Percentiles rank a stretch among this genome's conserved stretches.
phyloP scores from a whole-genome alignment of 2,797 vertebrate genomes.

The Pseudopleuronectes americanus region DNA sequence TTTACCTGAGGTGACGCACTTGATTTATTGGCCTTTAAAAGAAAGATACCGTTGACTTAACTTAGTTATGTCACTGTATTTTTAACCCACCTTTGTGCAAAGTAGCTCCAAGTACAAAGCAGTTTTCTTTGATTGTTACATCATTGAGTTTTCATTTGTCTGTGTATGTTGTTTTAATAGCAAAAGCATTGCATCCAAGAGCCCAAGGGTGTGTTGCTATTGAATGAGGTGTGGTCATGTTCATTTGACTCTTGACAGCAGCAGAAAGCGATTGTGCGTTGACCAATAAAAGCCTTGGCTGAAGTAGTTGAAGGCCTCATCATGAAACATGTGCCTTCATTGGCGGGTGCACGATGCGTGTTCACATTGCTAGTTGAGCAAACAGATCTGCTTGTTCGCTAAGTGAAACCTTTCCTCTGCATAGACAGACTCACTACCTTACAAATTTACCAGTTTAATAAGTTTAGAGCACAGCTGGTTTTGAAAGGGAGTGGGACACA shows the following conservation, averaged over 20 bases:
- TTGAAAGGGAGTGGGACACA: neutral
- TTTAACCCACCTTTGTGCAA: neutral
- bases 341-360: no score
- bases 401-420: neutral
- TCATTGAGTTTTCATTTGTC: neutral
- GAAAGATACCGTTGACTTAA: neutral
- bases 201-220: neutral
- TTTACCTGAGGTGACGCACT: conserved; percentile 41
- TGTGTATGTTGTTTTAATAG: neutral
- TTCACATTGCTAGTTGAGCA: no score
- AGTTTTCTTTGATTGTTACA: no score
- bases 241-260: no score
- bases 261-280: no score
- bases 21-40: conserved; percentile 62
- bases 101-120: no score
- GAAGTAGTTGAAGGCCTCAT: no score
- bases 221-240: neutral
- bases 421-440: neutral
- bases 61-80: no score
- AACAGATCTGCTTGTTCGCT: no score
- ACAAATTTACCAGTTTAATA: no score
- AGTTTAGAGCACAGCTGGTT: neutral
- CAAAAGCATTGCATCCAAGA: neutral
- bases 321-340: no score
- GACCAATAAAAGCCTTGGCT: no score